These are phyloP conservation scores for Acridotheres tristis DNA, from an alignment of 2,797 vertebrate genomes.

Conservation along the genomic window DNA sequence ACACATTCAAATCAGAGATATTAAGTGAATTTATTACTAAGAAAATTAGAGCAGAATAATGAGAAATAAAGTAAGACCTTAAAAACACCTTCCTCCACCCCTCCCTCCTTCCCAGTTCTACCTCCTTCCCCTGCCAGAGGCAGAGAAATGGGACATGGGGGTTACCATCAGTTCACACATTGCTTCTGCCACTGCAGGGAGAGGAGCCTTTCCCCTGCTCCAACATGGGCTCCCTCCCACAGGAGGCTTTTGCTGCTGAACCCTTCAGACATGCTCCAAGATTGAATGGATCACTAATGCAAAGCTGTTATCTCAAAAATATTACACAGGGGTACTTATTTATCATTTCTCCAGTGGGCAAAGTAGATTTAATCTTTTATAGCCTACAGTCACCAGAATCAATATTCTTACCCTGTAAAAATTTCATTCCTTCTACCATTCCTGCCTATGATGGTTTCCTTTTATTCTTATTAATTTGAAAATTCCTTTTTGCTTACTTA, in stretches of 20 bases:
- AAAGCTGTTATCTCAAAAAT: background rate
- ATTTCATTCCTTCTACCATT: background rate
- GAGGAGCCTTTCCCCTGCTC: background rate
- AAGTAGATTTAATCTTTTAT: background rate
- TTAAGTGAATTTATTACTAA: background rate
- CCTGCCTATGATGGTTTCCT: background rate
- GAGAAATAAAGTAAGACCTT: background rate
- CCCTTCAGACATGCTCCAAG: background rate
- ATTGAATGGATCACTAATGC: background rate
- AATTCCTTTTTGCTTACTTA: background rate
- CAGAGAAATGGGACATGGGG: background rate
- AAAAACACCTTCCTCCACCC: background rate
- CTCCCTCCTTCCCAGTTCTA: background rate
- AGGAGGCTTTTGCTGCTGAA: background rate
- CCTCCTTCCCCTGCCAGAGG: background rate
- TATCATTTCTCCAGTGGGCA: background rate
- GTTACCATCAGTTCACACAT: background rate
- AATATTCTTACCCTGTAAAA: background rate
- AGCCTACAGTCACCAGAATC: background rate
- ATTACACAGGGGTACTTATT: background rate
- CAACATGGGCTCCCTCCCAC: background rate
- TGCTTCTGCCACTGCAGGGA: background rate
- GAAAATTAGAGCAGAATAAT: background rate
- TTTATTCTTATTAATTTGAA: background rate
- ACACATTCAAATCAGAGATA: background rate